Base-by-base conservation (phyloP, 2,113 vertebrate genomes). In the Urocitellus parryii region DNA sequence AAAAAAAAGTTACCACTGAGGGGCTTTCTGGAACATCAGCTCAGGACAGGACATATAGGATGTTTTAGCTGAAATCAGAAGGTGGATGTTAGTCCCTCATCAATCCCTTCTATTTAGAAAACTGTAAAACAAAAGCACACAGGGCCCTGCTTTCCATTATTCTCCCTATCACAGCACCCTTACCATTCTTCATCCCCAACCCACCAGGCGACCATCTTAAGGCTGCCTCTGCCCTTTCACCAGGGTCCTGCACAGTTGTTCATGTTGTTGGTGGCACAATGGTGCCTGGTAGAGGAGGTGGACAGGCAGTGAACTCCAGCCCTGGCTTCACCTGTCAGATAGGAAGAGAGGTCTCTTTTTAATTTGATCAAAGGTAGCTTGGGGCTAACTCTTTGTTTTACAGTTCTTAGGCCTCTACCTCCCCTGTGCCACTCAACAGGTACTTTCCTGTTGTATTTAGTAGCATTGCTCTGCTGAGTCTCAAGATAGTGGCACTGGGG, bases 21-120 rank as follows among this genome's bases (percentile, higher is more conserved):
- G 53, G 42, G 7, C 42, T 56, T 63, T 63, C 53, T 53, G 39
- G 48, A 58, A 72, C 48, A 2, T 24, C 13, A 87, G 14, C 27
- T n/a, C 45, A 85, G 20, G 39, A 39, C 24, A 63, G 29, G 12
- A 12, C n/a, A 56, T 34, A n/a, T 58, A 70, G 81, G 24, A 56
- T 29, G 22, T 72, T 85, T 96, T 90, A 74, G 78, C 68, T 89
- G 74, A 39, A 89, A 56, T 37, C 25, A 58, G 70, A 91, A 93
- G 68, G 74, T 87, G 95, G 74, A 79, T 72, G 14, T 56, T 37
- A 39, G 14, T 53, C 22, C 24, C 86, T 56, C 58, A 48, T 74
- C 58, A 79, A 27, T 73, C 51, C 72, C 70, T 88, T 88, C 73
- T 91, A 5, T 51, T 84, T 51, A 90, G 80, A 73, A 88, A 90